Evolutionary conservation across 2,113 vertebrate species (phyloP).

Genomic region (Dicerorhinus sumatrensis): DNA sequence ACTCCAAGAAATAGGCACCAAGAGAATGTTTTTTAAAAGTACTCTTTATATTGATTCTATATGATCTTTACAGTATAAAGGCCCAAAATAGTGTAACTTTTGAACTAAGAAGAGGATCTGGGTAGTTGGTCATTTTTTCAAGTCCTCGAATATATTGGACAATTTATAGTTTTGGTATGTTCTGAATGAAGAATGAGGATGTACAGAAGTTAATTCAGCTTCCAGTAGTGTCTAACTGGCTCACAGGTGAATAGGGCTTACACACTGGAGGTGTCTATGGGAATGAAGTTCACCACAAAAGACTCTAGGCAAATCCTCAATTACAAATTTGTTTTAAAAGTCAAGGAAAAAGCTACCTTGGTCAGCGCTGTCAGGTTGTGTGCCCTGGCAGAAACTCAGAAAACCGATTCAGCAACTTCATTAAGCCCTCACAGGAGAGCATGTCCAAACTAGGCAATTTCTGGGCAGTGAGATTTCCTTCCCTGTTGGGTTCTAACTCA

Average conservation of each 20-base stretch:
- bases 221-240: neutral
- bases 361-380: neutral
- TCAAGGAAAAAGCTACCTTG: neutral
- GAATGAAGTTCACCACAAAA: neutral
- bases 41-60: neutral
- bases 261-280: neutral
- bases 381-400: constrained; percentile 41
- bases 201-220: neutral
- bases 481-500: constrained; percentile 20
- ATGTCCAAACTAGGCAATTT: neutral
- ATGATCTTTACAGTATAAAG: neutral
- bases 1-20: neutral
- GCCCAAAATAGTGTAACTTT: neutral
- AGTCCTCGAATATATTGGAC: neutral
- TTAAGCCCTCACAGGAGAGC: constrained; percentile 23
- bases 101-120: neutral
- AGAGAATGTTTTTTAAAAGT: neutral
- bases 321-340: neutral
- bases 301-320: neutral
- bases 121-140: neutral
- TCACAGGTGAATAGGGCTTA: neutral
- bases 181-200: neutral
- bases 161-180: neutral
- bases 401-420: constrained; percentile 5
- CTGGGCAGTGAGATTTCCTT: neutral